Base-by-base conservation (phyloP, 2,797 vertebrate species). In the Phalanger gymnotis region DNA sequence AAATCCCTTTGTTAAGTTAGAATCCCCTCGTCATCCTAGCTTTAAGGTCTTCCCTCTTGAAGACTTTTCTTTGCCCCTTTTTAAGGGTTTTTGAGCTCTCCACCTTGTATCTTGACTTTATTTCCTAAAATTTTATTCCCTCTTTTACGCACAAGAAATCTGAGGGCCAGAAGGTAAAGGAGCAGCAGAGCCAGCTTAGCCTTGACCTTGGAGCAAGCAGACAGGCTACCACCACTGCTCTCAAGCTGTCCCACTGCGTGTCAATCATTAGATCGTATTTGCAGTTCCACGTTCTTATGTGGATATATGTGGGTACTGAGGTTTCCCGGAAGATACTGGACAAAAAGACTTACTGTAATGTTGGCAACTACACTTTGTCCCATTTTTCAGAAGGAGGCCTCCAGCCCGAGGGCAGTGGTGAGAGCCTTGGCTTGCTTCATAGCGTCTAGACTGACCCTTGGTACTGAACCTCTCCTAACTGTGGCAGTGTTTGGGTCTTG, bases 101-200 rank as follows among this genome's bases (percentile, higher is more conserved):
- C 7, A 47, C 66, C 40, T 81, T 40, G n/a, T 40, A 13, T 47
- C n/a, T 47, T 40, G n/a, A 81, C 25, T 81, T 40, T 25, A 40
- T 81, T 47, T 81, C 66, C 66, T 40, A 25, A 47, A 81, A 47
- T 31, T 81, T 66, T 57, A 57, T 57, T 30, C 7, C 57, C 56
- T 4, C 0, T 94, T 95, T 87, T 90, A 66, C 4, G 56, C 94
- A 92, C 13, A 93, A 94, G 90, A 51, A 92, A 91, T 22, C 2
- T 87, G 30, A 93, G 34, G 34, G 30, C 91, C 90, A 89, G 47
- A 54, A 55, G 81, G 16, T 27, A 1, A 25, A 3, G 57, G 7
- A 73, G 31, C 27, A 52, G 25, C 92, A 94, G 91, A 95, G 27
- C 92, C 92, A 97, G n/a, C 87, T 52, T 54, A 90, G 30, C 73